Percentiles rank a stretch among this genome's conserved stretches.
These are phyloP conservation scores for Talpa occidentalis DNA, from an alignment of 2,113 vertebrate species.

Conservation along the genomic window DNA sequence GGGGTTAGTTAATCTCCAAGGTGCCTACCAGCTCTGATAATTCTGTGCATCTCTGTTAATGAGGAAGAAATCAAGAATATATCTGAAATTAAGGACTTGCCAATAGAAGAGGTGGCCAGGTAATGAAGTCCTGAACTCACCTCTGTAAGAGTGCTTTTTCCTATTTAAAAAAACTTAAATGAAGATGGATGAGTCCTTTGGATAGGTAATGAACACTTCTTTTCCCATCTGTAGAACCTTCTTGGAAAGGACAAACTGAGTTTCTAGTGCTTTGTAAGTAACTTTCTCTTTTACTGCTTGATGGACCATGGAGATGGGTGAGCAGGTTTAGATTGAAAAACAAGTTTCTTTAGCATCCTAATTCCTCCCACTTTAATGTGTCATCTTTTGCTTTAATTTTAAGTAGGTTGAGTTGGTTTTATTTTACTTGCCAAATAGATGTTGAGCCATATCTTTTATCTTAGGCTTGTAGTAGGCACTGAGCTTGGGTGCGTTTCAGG, in stretches of 20 bases:
- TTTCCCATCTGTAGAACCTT: not conserved
- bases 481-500: not conserved
- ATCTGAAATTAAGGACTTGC: not conserved
- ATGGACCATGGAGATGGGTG: not conserved
- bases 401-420: not conserved
- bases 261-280: not conserved
- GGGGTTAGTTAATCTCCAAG: not conserved
- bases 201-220: not conserved
- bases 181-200: not conserved
- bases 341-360: not conserved
- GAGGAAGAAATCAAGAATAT: conserved; percentile 4
- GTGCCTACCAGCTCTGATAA: not conserved
- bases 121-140: not conserved
- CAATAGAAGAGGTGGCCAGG: not conserved
- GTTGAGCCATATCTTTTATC: not conserved
- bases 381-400: not conserved
- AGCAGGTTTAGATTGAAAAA: not conserved
- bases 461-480: not conserved
- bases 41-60: not conserved
- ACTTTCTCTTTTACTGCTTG: not conserved
- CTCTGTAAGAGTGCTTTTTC: conserved; percentile 29
- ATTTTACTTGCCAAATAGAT: not conserved
- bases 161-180: not conserved
- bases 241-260: not conserved
- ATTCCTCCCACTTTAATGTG: not conserved